A percentile compares a stretch with the other conserved stretches of the same genome.
Conservation (phyloP, 1,140 invertebrate genomes). For the Lerema accius region DNA sequence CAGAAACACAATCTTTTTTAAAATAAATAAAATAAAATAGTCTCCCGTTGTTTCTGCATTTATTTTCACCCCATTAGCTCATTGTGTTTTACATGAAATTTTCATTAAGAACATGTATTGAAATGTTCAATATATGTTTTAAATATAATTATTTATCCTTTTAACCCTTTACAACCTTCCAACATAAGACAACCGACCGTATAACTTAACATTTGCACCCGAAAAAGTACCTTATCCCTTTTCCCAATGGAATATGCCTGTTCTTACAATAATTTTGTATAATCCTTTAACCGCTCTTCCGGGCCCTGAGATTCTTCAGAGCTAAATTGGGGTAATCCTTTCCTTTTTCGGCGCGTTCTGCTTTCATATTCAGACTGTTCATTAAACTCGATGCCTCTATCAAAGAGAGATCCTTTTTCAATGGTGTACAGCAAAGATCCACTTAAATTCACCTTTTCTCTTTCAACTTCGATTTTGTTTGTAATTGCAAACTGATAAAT, state of each 20-base stretch:
- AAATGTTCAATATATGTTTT: too few relatives aligned
- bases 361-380: neutral
- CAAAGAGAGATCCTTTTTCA: neutral
- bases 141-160: too few relatives aligned
- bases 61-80: too few relatives aligned
- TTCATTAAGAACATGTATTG: too few relatives aligned
- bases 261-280: neutral
- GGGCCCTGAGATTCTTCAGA: neutral
- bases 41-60: too few relatives aligned
- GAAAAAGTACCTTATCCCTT: too few relatives aligned
- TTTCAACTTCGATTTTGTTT: neutral
- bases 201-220: too few relatives aligned
- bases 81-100: too few relatives aligned
- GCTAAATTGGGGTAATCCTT: slow-evolving; percentile 2
- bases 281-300: neutral
- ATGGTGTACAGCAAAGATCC: neutral
- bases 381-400: slow-evolving; percentile 3
- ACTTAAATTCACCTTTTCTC: neutral
- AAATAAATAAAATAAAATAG: too few relatives aligned
- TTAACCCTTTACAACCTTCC: too few relatives aligned
- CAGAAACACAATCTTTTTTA: too few relatives aligned
- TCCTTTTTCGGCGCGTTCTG: neutral
- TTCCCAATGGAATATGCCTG: neutral
- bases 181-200: too few relatives aligned
- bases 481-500: neutral